phyloP scores from a whole-genome alignment of 1,140 invertebrate species.

The Papilio polytes region DNA sequence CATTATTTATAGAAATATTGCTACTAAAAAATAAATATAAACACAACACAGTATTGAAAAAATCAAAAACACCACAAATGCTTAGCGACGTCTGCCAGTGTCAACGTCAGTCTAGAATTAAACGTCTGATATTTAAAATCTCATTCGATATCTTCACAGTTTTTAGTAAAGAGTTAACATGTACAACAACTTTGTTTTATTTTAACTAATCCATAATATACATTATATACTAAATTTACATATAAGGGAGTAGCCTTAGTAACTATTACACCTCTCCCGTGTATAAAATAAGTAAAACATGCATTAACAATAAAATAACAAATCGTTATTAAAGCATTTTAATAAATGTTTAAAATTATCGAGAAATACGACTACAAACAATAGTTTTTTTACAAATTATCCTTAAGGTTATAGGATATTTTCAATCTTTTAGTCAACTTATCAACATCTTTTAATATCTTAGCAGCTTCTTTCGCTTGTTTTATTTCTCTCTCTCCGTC shows the following conservation, averaged over 20 bases:
- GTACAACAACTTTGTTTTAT: neutral
- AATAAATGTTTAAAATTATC: neutral
- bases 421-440: slow-evolving; percentile 80
- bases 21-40: slow-evolving; percentile 31
- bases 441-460: slow-evolving; percentile 84
- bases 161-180: neutral
- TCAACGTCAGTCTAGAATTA: slow-evolving; percentile 41
- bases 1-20: slow-evolving; percentile 56
- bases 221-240: neutral
- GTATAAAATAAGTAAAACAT: neutral
- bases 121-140: neutral
- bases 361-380: neutral
- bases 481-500: slow-evolving; percentile 83
- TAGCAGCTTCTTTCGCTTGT: slow-evolving; percentile 84
- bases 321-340: neutral
- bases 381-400: slow-evolving; percentile 3
- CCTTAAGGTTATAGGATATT: slow-evolving; percentile 77
- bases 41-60: slow-evolving; percentile 10
- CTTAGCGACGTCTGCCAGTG: slow-evolving; percentile 23
- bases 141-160: neutral
- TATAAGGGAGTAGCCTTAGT: too few species aligned
- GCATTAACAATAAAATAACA: neutral
- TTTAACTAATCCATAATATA: neutral
- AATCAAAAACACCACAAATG: neutral
- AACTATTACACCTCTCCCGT: too few species aligned